Percentiles rank a stretch among this genome's conserved stretches.
Conservation (phyloP, 2,113 vertebrate species). For the Mugil cephalus region DNA sequence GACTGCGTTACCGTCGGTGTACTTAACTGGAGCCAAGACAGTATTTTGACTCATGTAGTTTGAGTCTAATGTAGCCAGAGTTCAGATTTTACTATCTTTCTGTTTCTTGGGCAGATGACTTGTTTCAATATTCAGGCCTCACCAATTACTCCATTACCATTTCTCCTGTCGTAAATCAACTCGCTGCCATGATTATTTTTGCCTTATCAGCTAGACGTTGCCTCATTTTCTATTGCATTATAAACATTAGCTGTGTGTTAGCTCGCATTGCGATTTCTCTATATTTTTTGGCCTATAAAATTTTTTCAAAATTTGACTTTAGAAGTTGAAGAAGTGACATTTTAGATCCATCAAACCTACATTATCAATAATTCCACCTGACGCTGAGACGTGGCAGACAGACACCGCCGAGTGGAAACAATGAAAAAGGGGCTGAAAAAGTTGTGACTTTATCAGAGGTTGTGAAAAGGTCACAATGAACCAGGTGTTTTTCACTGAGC, state of each 20-base stretch:
- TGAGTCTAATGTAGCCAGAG: not conserved
- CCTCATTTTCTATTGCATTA: not conserved
- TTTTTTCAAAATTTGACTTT: too few relatives aligned
- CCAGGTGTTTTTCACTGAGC: slow-evolving; percentile 67
- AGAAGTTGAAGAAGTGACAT: too few relatives aligned
- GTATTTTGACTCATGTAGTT: not conserved
- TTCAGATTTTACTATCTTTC: not conserved
- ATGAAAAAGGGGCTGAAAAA: slow-evolving; percentile 31
- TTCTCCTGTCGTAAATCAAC: not conserved
- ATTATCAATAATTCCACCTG: slow-evolving; percentile 3
- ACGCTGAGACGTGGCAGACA: not conserved
- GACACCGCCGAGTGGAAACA: slow-evolving; percentile 17
- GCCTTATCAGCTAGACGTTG: not conserved
- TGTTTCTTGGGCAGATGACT: too few relatives aligned
- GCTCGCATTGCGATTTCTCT: not conserved
- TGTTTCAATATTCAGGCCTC: not conserved
- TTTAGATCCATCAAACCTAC: slow-evolving; percentile 3
- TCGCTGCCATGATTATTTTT: not conserved
- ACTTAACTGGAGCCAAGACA: not conserved
- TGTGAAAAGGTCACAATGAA: slow-evolving; percentile 54
- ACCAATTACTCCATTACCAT: not conserved
- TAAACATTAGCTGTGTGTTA: not conserved
- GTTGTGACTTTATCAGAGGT: slow-evolving; percentile 41
- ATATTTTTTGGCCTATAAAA: too few relatives aligned
- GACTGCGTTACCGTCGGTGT: not conserved